phyloP scores from a whole-genome alignment of 2,797 vertebrate genomes.

The Limnodromus scolopaceus region DNA sequence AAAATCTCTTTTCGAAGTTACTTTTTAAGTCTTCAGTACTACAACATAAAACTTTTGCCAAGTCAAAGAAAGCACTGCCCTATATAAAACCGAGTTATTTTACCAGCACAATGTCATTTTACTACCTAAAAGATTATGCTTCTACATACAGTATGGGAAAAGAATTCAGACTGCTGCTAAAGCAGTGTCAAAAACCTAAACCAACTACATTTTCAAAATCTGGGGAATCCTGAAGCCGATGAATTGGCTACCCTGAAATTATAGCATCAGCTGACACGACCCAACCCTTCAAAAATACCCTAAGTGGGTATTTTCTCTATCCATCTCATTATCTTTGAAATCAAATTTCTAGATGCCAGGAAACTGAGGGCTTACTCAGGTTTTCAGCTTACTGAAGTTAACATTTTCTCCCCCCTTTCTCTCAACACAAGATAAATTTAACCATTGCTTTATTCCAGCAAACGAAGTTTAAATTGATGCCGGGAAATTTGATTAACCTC shows the following conservation, averaged over 20 bases:
- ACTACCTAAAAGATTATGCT: neutral
- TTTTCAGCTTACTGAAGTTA: neutral
- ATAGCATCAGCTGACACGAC: neutral
- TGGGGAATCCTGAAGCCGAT: fast-evolving
- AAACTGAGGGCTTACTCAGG: neutral
- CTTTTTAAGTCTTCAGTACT: neutral
- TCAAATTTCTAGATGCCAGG: neutral
- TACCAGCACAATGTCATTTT: neutral
- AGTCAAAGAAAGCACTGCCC: neutral
- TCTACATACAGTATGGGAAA: fast-evolving
- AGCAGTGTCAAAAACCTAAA: neutral
- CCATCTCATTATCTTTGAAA: neutral
- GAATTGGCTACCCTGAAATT: neutral
- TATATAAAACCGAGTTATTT: neutral
- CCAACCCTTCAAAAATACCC: neutral
- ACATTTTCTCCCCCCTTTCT: no score
- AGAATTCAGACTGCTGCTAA: neutral
- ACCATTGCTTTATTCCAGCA: neutral
- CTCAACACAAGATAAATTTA: neutral
- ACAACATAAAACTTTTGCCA: neutral
- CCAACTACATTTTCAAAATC: fast-evolving
- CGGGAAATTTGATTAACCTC: neutral
- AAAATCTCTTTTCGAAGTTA: neutral
- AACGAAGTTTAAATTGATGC: neutral
- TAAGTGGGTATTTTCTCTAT: neutral